Conservation (phyloP, 2,888 invertebrate genomes). For the Pseudococcus longispinus region DNA sequence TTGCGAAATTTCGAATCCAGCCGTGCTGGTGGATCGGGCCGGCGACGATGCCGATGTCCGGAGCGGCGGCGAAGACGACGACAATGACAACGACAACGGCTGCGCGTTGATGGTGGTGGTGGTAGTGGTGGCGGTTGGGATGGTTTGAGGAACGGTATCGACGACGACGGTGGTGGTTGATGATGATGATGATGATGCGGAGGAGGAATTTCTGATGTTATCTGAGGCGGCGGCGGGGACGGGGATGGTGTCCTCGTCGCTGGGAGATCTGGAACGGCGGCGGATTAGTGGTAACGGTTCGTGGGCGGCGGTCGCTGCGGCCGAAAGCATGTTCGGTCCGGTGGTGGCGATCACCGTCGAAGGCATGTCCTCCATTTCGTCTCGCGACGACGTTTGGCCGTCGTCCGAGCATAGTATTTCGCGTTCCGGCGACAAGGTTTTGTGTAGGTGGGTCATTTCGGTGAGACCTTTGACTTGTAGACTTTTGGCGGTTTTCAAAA, state of each 20-base stretch:
- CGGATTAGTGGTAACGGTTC: constrained; percentile 50
- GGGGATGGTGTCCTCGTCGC: background rate
- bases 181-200: background rate
- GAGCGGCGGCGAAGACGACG: background rate
- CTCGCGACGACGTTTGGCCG: constrained; percentile 15
- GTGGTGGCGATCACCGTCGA: constrained; percentile 45
- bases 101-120: background rate
- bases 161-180: background rate
- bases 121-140: background rate
- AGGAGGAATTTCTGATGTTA: background rate
- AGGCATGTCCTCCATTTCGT: constrained; percentile 36
- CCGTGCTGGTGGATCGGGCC: constrained; percentile 56
- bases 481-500: constrained; percentile 90
- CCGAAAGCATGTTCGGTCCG: background rate
- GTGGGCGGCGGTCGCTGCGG: constrained; percentile 1
- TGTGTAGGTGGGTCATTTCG: constrained; percentile 82
- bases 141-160: constrained; percentile 27
- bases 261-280: constrained; percentile 52
- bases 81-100: background rate
- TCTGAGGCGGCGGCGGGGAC: background rate
- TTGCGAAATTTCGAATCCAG: constrained; percentile 2
- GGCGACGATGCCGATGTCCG: constrained; percentile 22
- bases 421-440: constrained; percentile 43
- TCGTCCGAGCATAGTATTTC: constrained; percentile 31
- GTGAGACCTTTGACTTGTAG: constrained; percentile 91